Evolutionary conservation across 2,113 vertebrate species (phyloP).

Genomic region (Nettapus auritus): DNA sequence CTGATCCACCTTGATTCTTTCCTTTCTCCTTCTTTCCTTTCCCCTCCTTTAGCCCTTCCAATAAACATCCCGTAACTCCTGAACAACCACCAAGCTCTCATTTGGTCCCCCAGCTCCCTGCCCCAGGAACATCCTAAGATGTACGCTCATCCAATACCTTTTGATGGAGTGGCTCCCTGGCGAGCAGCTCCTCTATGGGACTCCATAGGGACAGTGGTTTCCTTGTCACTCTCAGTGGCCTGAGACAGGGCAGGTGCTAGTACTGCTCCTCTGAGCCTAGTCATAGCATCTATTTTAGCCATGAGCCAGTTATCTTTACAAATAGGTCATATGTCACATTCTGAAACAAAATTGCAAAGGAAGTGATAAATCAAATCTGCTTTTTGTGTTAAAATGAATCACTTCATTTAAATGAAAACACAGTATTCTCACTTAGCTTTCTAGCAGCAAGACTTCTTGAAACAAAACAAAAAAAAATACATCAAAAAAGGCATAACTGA

Average conservation of each 20-base stretch:
- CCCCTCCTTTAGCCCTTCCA: not conserved
- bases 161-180: fast-evolving
- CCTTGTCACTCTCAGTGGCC: not conserved
- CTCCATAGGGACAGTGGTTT: not conserved
- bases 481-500: not conserved
- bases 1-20: not conserved
- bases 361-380: not conserved
- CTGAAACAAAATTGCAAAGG: not conserved
- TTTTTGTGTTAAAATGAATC: not conserved
- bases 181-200: not conserved
- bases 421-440: not conserved
- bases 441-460: not conserved
- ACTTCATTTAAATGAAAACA: not conserved
- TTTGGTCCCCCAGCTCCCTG: not conserved
- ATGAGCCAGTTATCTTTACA: not conserved
- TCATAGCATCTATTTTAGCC: not conserved
- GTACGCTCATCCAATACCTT: not conserved
- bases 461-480: not conserved
- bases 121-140: not conserved
- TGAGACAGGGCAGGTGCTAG: not conserved
- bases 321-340: not conserved
- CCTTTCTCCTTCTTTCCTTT: not conserved
- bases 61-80: not conserved
- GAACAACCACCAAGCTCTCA: not conserved
- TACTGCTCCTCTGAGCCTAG: not conserved